These are phyloP conservation scores for Sminthurides bifidus DNA, from an alignment of 1,140 invertebrate genomes.

Conservation along the genomic window DNA sequence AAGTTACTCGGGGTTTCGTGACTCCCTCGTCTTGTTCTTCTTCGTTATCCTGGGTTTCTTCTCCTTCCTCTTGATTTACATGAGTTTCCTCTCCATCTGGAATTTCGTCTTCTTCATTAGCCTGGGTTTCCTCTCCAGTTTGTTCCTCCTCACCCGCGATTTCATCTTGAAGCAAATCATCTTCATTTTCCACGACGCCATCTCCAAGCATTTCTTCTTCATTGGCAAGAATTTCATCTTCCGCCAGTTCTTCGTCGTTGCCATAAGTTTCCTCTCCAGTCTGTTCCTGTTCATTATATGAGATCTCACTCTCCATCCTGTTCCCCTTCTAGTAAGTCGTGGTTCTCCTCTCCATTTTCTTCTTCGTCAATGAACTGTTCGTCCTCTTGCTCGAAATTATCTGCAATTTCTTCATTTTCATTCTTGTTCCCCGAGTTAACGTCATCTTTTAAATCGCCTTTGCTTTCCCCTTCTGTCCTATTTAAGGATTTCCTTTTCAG, in stretches of 20 bases:
- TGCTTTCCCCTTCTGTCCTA: too few species aligned
- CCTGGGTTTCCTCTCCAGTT: neutral
- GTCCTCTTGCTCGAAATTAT: too few species aligned
- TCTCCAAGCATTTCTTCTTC: neutral
- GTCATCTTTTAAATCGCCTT: too few species aligned
- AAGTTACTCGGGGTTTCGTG: neutral
- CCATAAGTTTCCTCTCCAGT: neutral
- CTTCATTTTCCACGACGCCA: neutral
- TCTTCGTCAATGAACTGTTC: too few species aligned
- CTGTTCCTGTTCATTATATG: too few species aligned
- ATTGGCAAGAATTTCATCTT: neutral
- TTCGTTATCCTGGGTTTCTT: neutral
- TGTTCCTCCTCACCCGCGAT: neutral
- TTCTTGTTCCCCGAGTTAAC: too few species aligned
- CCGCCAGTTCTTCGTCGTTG: neutral
- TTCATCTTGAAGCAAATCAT: neutral
- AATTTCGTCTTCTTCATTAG: neutral
- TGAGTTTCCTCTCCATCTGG: neutral
- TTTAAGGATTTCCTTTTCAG: too few species aligned
- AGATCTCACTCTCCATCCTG: too few species aligned
- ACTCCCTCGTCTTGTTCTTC: neutral
- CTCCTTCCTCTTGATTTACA: neutral
- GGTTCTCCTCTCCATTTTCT: too few species aligned
- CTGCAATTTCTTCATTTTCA: too few species aligned
- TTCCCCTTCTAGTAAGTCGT: too few species aligned